Percentiles rank a stretch among this genome's conserved stretches.
phyloP scores from a whole-genome alignment of 2,113 vertebrate genomes.

The Tiliqua scincoides region DNA sequence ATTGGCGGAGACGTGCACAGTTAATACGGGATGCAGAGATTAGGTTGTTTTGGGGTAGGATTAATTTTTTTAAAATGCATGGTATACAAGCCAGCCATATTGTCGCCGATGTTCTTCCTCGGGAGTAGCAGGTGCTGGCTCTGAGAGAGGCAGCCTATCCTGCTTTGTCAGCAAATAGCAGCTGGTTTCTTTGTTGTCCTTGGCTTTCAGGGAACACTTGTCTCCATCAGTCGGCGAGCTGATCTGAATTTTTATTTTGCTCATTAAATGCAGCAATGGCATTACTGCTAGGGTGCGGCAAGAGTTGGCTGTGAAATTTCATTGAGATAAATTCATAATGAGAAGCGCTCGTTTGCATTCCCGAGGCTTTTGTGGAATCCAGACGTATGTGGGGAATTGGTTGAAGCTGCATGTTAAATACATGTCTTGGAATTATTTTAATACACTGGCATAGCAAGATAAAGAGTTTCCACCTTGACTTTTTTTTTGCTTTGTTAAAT shows the following conservation, averaged over 20 bases:
- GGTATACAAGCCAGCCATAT: neutral
- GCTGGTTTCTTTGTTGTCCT: slow-evolving; percentile 52
- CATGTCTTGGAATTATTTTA: too few relatives aligned
- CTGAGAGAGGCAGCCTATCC: slow-evolving; percentile 27
- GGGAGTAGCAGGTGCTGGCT: neutral
- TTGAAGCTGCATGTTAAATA: neutral
- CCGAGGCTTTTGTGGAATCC: slow-evolving; percentile 25
- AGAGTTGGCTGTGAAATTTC: slow-evolving; percentile 51
- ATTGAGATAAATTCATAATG: slow-evolving; percentile 48
- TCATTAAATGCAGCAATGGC: slow-evolving; percentile 44
- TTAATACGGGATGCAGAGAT: neutral
- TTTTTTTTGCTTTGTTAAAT: neutral
- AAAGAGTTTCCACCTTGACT: neutral
- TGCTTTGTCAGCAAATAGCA: slow-evolving; percentile 47
- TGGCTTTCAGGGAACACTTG: slow-evolving; percentile 58
- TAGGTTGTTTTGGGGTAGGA: neutral
- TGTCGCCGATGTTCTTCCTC: neutral
- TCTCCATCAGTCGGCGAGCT: slow-evolving; percentile 55
- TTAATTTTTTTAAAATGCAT: neutral
- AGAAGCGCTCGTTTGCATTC: slow-evolving; percentile 39
- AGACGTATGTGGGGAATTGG: neutral
- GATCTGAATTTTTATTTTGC: slow-evolving; percentile 69
- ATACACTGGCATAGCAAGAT: neutral
- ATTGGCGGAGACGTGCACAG: too few relatives aligned
- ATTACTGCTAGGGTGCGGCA: slow-evolving; percentile 54